Percentiles rank a stretch among this genome's conserved stretches.
These are phyloP conservation scores for Poecilobothrus nobilitatus DNA, from an alignment of 2,888 invertebrate species.

Conservation along the genomic window DNA sequence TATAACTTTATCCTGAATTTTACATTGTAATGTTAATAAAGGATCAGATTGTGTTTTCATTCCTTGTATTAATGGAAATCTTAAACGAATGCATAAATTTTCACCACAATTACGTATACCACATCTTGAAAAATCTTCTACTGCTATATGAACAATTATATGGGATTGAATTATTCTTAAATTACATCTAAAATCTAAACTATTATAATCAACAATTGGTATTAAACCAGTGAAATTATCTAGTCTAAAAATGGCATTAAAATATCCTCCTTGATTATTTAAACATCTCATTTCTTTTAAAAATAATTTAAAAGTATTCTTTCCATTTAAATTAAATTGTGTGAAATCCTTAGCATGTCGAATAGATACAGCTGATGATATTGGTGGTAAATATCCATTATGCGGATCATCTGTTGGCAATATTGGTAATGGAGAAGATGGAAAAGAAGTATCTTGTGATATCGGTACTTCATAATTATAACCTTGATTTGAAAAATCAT, in stretches of 20 bases:
- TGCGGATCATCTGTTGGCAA: constrained; percentile 13
- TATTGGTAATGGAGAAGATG: constrained; percentile 22
- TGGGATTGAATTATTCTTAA: constrained; percentile 35
- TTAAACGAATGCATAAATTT: constrained; percentile 48
- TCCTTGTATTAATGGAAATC: constrained; percentile 49
- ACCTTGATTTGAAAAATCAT: constrained; percentile 11
- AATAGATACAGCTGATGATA: constrained; percentile 14
- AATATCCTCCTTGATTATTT: constrained; percentile 33
- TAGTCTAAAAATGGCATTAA: constrained; percentile 41
- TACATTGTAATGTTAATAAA: constrained; percentile 49
- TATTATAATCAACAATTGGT: constrained; percentile 42
- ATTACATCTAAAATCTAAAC: constrained; percentile 33
- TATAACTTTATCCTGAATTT: constrained; percentile 47
- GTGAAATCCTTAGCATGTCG: constrained; percentile 19
- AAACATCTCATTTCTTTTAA: constrained; percentile 41
- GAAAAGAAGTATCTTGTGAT: constrained; percentile 8
- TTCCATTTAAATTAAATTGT: constrained; percentile 10
- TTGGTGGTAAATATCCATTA: constrained; percentile 11
- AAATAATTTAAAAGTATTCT: constrained; percentile 30
- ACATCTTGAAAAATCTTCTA: constrained; percentile 46
- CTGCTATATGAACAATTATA: constrained; percentile 43
- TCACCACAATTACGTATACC: constrained; percentile 47
- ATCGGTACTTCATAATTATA: constrained; percentile 21
- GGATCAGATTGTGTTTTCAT: constrained; percentile 48
- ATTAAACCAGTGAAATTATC: constrained; percentile 37